A percentile compares a stretch with the other conserved stretches of the same genome.
phyloP scores from a whole-genome alignment of 2,888 invertebrate genomes.

The Stictocephala bisonia region DNA sequence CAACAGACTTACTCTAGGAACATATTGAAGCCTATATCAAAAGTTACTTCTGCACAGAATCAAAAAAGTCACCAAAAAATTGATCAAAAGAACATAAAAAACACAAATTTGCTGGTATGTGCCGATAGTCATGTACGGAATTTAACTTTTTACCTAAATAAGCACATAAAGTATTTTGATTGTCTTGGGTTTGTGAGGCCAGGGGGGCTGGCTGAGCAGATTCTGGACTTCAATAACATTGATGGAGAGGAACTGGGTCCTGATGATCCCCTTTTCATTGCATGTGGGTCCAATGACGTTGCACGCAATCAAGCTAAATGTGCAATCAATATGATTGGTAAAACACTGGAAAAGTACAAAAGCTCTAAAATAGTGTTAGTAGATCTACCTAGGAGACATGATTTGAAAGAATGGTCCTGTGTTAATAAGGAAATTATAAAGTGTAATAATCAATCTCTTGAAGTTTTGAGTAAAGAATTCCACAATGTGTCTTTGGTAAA shows the following conservation, averaged over 20 bases:
- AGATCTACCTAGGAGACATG: slow-evolving; percentile 7
- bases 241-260: no score
- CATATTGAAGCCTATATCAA: no score
- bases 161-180: slow-evolving; percentile 58
- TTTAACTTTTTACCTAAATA: neutral
- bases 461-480: neutral
- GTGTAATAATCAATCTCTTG: neutral
- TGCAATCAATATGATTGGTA: slow-evolving; percentile 39
- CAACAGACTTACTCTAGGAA: no score
- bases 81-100: no score
- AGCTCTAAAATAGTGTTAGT: neutral
- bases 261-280: neutral
- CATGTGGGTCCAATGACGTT: neutral
- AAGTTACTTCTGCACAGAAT: no score
- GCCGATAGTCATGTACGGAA: neutral
- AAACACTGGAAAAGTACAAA: neutral
- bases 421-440: neutral
- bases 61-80: no score
- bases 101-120: neutral
- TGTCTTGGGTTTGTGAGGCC: slow-evolving; percentile 51
- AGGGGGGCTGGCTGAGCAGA: slow-evolving; percentile 1
- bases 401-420: slow-evolving; percentile 1
- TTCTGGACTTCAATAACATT: slow-evolving; percentile 3
- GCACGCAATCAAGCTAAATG: neutral
- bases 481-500: neutral